These are phyloP conservation scores for Druon quercuslanigerum DNA, from an alignment of 1,140 invertebrate genomes.

Conservation along the genomic window DNA sequence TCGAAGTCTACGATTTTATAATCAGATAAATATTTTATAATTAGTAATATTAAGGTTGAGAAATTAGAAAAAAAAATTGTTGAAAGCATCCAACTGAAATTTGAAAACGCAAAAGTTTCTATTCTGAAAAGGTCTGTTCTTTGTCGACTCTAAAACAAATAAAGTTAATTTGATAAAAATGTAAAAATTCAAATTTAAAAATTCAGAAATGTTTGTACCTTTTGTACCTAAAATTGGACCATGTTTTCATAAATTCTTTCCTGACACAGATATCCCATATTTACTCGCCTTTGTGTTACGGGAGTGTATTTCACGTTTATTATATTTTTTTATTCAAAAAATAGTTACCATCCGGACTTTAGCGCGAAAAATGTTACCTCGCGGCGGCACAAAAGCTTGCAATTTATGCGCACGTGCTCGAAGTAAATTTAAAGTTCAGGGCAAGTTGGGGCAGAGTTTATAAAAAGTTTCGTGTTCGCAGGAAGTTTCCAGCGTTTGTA, in stretches of 20 bases:
- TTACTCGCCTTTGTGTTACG: slow-evolving; percentile 3
- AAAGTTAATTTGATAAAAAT: too few relatives aligned
- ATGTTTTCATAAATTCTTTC: neutral
- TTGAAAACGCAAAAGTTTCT: too few relatives aligned
- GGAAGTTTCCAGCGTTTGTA: neutral
- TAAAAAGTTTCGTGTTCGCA: slow-evolving; percentile 19
- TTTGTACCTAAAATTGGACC: too few relatives aligned
- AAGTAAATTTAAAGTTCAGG: slow-evolving; percentile 26
- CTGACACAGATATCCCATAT: neutral
- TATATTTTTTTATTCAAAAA: neutral
- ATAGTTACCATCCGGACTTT: slow-evolving; percentile 14
- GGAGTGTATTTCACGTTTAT: slow-evolving; percentile 20
- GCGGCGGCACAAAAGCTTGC: slow-evolving; percentile 21
- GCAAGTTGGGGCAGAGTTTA: slow-evolving; percentile 21
- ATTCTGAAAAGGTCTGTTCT: too few relatives aligned
- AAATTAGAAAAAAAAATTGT: too few relatives aligned
- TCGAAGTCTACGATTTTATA: too few relatives aligned
- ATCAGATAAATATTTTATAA: too few relatives aligned
- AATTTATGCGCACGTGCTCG: slow-evolving; percentile 26
- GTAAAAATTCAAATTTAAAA: too few relatives aligned
- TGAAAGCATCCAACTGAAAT: too few relatives aligned
- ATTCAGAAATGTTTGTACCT: too few relatives aligned
- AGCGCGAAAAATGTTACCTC: slow-evolving; percentile 22
- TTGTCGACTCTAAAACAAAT: too few relatives aligned
- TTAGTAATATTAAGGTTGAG: too few relatives aligned